Evolutionary conservation across 2,888 invertebrate genomes (phyloP), one percentile per base, ranked within the genome.

Genomic region (Chloroclystis v-ata): DNA sequence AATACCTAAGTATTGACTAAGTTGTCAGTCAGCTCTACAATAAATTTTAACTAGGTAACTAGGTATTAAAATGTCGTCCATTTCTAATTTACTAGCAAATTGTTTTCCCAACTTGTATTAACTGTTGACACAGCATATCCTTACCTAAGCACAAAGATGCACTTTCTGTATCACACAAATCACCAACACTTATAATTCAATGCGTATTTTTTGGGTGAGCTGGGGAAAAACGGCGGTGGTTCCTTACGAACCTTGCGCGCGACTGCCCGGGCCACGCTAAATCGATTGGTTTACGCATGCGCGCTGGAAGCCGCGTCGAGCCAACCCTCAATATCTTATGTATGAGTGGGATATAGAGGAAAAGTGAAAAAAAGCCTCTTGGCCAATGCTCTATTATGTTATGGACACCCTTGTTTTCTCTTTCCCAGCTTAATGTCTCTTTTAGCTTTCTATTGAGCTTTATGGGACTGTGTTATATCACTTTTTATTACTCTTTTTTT

Each of bases 251-350:
- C 61, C 62, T 62, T 64, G 61, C 65, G 63, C 74, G 71, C 72
- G 74, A 84, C 85, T 82, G 82, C 70, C 81, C 69, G 75, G 61
- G 82, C 69, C 65, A 69, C 56, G 54, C 52, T 44, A 63, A 73
- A 85, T 87, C 86, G 84, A 85, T 86, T 67, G 76, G 28, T 65
- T 60, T 78, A 82, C 87, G 87, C 87, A 81, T 71, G 78, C 72
- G 67, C 69, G 61, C 43, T 75, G 46, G 69, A 59, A 60, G 57
- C 66, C 71, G 73, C 81, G 77, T 74, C 78, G 75, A 66, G 63
- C 67, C 70, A 63, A 70, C 72, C 73, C 76, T 72, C 77, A 69
- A 84, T 85, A 81, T 83, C 84, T 86, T 85, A 84, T 86, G 83
- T 85, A 85, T 85, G 83, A 78, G 72, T 67, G 71, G 69, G 70